A percentile compares a stretch with the other conserved stretches of the same genome.
These are phyloP conservation scores for Bombus huntii DNA, from an alignment of 1,140 invertebrate genomes.

Conservation along the genomic window DNA sequence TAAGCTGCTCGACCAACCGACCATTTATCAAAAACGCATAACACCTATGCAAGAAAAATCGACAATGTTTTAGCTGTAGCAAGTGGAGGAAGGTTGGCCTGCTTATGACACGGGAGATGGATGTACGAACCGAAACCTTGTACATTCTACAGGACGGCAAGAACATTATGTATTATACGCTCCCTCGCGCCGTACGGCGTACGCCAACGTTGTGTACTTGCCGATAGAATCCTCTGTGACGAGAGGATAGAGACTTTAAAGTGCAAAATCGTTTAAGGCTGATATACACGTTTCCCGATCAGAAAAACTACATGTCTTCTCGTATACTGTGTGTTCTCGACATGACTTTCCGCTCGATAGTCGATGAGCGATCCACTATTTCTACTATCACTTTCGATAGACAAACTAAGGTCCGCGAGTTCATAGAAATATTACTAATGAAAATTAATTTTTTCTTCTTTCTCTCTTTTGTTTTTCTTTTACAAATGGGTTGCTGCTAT, in stretches of 20 bases:
- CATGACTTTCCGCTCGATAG: background rate
- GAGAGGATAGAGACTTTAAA: constrained; percentile 52
- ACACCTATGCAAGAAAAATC: constrained; percentile 76
- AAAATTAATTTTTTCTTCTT: too few relatives aligned
- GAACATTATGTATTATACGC: constrained; percentile 75
- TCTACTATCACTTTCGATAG: background rate
- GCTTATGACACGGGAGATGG: constrained; percentile 74
- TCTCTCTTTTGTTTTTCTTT: too few relatives aligned
- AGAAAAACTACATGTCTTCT: background rate
- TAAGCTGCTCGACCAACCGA: constrained; percentile 41
- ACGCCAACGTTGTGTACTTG: constrained; percentile 17
- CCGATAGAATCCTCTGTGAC: constrained; percentile 54
- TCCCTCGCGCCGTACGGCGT: constrained; percentile 17
- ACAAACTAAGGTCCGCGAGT: background rate
- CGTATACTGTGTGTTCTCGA: background rate
- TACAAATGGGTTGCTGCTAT: too few relatives aligned
- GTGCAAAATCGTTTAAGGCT: constrained; percentile 32
- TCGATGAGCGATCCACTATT: background rate
- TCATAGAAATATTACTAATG: too few relatives aligned
- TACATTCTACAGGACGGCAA: constrained; percentile 66
- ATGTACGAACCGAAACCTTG: constrained; percentile 71
- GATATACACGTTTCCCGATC: background rate
- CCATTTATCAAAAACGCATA: constrained; percentile 74
- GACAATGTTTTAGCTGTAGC: constrained; percentile 71
- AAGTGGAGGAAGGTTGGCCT: constrained; percentile 61